These are phyloP conservation scores for Melanerpes formicivorus DNA, from an alignment of 2,113 vertebrate species.

Conservation along the genomic window DNA sequence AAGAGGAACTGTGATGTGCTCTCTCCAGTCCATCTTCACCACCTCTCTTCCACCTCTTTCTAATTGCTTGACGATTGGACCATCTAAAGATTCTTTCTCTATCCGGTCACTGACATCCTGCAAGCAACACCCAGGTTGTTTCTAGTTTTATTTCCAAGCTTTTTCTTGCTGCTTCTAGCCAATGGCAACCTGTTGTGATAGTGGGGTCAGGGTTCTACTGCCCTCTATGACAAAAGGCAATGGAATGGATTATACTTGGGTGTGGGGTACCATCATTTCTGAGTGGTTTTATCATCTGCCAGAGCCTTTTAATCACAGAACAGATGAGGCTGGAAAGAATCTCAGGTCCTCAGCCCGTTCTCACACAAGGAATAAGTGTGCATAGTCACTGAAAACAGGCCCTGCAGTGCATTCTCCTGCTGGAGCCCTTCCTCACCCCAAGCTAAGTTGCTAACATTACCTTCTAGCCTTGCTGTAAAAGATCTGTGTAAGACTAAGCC, in stretches of 20 bases:
- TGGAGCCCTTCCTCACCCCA: not conserved
- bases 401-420: not conserved
- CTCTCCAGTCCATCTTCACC: constrained; percentile 94
- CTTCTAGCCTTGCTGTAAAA: not conserved
- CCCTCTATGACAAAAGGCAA: not conserved
- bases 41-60: constrained; percentile 92
- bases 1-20: constrained; percentile 94
- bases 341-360: not conserved
- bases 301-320: not conserved
- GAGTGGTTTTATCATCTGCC: not conserved
- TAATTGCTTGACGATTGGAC: constrained; percentile 90
- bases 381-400: not conserved
- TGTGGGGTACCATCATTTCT: not conserved
- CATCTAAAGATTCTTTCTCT: constrained; percentile 94
- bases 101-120: constrained; percentile 98
- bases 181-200: not conserved
- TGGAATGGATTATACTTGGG: not conserved
- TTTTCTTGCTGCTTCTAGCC: not conserved
- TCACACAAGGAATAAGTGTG: not conserved
- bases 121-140: not conserved
- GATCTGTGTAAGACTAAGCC: not conserved
- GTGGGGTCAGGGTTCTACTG: not conserved
- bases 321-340: not conserved
- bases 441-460: accelerated
- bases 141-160: not conserved